Evolutionary conservation across 2,797 vertebrate species (phyloP).

Genomic region (Premnoplex brunnescens): DNA sequence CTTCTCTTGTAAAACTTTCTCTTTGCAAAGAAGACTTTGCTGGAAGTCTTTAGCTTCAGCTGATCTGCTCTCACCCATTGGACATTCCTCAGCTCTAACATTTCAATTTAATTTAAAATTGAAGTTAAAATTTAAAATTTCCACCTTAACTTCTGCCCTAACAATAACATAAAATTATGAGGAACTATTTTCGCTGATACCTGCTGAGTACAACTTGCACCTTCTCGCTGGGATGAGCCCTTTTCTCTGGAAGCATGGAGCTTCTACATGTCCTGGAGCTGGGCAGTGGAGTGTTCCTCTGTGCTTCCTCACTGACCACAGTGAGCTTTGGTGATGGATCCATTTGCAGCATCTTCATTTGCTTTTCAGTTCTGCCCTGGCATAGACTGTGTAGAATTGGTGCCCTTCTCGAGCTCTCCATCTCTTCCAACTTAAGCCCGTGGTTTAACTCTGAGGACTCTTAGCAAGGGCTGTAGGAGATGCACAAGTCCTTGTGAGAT

Average conservation of each 20-base stretch:
- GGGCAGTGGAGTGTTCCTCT: not conserved
- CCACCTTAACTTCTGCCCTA: not conserved
- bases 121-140: not conserved
- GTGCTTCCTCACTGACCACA: not conserved
- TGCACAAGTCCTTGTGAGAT: not conserved
- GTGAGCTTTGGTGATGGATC: not conserved
- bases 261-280: not conserved
- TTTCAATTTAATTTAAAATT: not conserved
- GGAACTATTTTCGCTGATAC: not conserved
- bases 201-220: not conserved
- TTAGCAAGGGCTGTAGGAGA: not conserved
- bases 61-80: not conserved
- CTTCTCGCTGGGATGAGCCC: accelerated
- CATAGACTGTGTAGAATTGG: accelerated
- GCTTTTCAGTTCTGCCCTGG: not conserved
- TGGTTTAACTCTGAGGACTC: not conserved
- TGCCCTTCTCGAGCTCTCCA: not conserved
- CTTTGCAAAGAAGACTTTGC: not conserved
- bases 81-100: not conserved
- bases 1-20: not conserved
- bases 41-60: not conserved
- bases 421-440: not conserved
- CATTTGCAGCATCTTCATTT: not conserved
- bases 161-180: not conserved
- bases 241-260: not conserved